Conservation (phyloP, 2,888 invertebrate genomes). For the Pandemis cinnamomeana region DNA sequence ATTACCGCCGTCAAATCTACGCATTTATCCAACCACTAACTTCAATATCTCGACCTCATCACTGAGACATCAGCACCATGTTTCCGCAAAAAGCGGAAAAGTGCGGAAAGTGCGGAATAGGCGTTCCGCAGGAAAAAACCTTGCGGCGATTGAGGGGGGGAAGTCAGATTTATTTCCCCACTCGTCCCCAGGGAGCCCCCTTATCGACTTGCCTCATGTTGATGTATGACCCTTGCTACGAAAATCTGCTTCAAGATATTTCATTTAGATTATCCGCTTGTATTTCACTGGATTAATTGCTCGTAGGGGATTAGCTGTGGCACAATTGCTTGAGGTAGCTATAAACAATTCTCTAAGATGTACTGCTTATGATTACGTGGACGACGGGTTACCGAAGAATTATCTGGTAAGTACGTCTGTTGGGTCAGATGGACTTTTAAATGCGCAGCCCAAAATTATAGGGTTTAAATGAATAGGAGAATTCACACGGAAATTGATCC, state of each 20-base stretch:
- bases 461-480: too few relatives aligned
- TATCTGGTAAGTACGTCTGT: too few relatives aligned
- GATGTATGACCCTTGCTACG: slow-evolving; percentile 37
- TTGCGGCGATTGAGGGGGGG: slow-evolving; percentile 28
- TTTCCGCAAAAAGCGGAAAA: slow-evolving; percentile 24
- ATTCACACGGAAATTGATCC: too few relatives aligned
- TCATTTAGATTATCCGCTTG: slow-evolving; percentile 40
- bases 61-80: slow-evolving; percentile 20
- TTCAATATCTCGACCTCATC: slow-evolving; percentile 5
- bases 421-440: too few relatives aligned
- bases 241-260: slow-evolving; percentile 42
- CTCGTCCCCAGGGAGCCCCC: slow-evolving; percentile 36
- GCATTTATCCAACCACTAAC: background rate
- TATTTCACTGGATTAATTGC: slow-evolving; percentile 36
- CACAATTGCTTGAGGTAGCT: background rate
- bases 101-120: slow-evolving; percentile 31
- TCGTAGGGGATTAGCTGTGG: slow-evolving; percentile 13
- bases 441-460: too few relatives aligned
- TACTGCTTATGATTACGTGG: too few relatives aligned
- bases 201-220: slow-evolving; percentile 39
- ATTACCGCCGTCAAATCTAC: background rate
- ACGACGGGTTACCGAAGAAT: background rate
- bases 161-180: slow-evolving; percentile 37
- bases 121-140: slow-evolving; percentile 36
- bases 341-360: background rate